Percentiles rank a stretch among this genome's conserved stretches.
Evolutionary conservation across 2,797 vertebrate species (phyloP).

Genomic region (Synanceia verrucosa): DNA sequence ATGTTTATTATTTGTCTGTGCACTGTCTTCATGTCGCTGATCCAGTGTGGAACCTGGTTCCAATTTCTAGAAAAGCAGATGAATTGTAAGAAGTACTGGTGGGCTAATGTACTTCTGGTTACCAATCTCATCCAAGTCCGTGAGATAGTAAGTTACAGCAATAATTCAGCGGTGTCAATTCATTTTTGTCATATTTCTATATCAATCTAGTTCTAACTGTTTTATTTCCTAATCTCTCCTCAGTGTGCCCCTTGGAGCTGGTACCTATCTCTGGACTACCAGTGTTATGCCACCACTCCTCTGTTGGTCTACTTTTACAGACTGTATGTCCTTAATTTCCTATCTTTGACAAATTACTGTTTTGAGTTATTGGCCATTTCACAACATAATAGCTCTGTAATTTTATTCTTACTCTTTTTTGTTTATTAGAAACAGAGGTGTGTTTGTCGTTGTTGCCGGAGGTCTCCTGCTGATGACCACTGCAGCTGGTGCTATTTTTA

Average conservation of each 20-base stretch:
- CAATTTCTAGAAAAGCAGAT: constrained; percentile 79
- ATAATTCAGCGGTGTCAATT: not conserved
- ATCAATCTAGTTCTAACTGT: not conserved
- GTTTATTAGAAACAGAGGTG: constrained; percentile 76
- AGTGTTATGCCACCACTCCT: constrained; percentile 86
- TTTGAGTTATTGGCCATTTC: not conserved
- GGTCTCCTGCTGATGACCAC: constrained; percentile 78
- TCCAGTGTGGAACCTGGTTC: constrained; percentile 85
- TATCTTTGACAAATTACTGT: not conserved
- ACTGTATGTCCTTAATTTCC: constrained; percentile 76
- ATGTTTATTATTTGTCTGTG: constrained; percentile 84
- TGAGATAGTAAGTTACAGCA: constrained; percentile 77
- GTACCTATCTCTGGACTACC: constrained; percentile 90
- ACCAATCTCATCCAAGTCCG: constrained; percentile 84
- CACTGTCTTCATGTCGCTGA: constrained; percentile 80
- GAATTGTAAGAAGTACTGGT: constrained; percentile 87
- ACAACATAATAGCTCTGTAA: not conserved
- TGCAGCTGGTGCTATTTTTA: constrained; percentile 76
- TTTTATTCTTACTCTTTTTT: not conserved
- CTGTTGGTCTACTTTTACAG: constrained; percentile 81
- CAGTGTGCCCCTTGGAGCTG: constrained; percentile 91
- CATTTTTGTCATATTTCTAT: not conserved
- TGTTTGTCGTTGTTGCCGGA: constrained; percentile 70
- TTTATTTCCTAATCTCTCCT: constrained; percentile 23
- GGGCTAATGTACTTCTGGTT: constrained; percentile 86